phyloP scores from a whole-genome alignment of 2,888 invertebrate species.

The Platypus cylindrus region DNA sequence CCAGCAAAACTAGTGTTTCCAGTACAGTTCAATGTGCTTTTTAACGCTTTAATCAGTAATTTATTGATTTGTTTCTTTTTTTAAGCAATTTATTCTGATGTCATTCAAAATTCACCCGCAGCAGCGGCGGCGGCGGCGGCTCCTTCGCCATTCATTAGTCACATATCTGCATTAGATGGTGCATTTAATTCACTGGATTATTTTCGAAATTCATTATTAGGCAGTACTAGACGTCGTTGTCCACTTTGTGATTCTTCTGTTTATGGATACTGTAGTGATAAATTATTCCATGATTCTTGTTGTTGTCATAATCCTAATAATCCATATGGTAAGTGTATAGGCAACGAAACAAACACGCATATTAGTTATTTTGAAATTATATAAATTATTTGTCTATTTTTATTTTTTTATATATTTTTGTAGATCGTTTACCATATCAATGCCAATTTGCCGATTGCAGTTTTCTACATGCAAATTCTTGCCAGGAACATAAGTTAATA shows the following conservation, averaged over 20 bases:
- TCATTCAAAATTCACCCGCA: too few relatives aligned
- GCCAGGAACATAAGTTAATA: slow-evolving; percentile 58
- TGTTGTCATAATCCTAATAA: slow-evolving; percentile 48
- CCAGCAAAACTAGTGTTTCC: too few relatives aligned
- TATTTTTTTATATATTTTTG: slow-evolving; percentile 22
- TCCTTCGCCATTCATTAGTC: too few relatives aligned
- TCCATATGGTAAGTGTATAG: slow-evolving; percentile 33
- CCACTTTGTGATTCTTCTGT: slow-evolving; percentile 68
- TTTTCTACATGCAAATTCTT: slow-evolving; percentile 61
- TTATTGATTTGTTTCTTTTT: too few relatives aligned
- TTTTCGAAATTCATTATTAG: slow-evolving; percentile 4
- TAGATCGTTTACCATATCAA: slow-evolving; percentile 44
- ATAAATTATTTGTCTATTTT: neutral
- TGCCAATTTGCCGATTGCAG: slow-evolving; percentile 58
- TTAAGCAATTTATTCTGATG: too few relatives aligned
- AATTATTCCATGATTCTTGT: slow-evolving; percentile 63
- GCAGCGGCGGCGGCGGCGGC: too few relatives aligned
- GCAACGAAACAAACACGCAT: neutral
- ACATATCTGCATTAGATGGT: too few relatives aligned
- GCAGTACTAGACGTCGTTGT: slow-evolving; percentile 40
- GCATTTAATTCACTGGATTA: slow-evolving; percentile 8
- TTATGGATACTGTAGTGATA: slow-evolving; percentile 62
- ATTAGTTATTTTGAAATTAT: neutral
- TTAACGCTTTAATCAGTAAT: too few relatives aligned
- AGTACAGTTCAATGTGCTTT: too few relatives aligned